Percentiles rank a stretch among this genome's conserved stretches.
Conservation (phyloP, 2,888 invertebrate species). For the Tholera decimalis region DNA sequence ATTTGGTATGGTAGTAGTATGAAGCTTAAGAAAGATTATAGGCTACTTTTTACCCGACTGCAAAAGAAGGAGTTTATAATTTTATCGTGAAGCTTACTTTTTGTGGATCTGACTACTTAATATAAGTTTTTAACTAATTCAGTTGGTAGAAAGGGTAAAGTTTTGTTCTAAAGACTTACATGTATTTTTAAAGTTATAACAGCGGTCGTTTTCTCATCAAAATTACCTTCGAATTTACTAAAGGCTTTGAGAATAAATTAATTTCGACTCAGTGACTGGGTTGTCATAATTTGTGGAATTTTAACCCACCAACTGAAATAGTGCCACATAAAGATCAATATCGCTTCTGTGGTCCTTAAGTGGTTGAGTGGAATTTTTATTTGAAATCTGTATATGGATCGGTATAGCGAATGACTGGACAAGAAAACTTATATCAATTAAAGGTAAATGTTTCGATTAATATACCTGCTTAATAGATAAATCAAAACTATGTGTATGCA, state of each 20-base stretch:
- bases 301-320: constrained; percentile 16
- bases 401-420: background rate
- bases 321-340: constrained; percentile 31
- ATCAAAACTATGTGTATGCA: background rate
- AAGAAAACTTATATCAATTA: background rate
- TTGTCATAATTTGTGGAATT: constrained; percentile 20
- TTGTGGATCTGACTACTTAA: no score
- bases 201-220: background rate
- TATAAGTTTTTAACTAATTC: background rate
- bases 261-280: background rate
- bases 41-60: background rate
- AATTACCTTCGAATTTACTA: background rate
- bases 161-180: background rate
- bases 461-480: background rate
- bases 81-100: no score
- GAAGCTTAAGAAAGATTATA: background rate
- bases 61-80: no score
- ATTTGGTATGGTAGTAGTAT: background rate
- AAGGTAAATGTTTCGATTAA: no score
- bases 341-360: constrained; percentile 13
- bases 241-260: background rate
- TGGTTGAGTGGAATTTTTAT: constrained; percentile 25
- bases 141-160: background rate
- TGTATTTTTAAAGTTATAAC: constrained; percentile 6
- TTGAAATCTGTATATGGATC: constrained; percentile 6